Percentiles rank a stretch among this genome's conserved stretches.
These are phyloP conservation scores for Strix uralensis DNA, from an alignment of 2,113 vertebrate genomes.

Conservation along the genomic window DNA sequence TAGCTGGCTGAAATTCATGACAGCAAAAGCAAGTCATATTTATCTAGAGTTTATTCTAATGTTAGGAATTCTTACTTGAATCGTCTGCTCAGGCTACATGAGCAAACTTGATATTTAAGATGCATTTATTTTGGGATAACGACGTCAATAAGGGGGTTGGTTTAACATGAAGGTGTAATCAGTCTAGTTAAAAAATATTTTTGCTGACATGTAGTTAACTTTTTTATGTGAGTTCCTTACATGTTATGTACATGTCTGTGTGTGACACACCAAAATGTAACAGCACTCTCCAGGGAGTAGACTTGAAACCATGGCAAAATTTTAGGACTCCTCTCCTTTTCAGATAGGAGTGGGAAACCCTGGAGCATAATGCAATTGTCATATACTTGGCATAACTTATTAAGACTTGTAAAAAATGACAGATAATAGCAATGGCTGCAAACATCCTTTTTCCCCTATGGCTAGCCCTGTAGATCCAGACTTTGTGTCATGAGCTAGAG, in stretches of 20 bases:
- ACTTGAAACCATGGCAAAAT: background rate
- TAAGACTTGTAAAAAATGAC: background rate
- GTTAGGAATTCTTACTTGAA: background rate
- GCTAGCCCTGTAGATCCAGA: accelerated
- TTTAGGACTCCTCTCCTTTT: background rate
- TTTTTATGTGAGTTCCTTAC: accelerated
- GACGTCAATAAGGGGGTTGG: background rate
- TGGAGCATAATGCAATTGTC: background rate
- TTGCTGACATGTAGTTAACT: background rate
- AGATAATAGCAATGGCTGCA: background rate
- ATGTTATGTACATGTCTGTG: background rate
- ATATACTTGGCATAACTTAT: background rate
- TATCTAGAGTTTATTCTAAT: background rate
- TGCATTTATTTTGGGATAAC: background rate
- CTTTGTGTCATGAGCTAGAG: background rate
- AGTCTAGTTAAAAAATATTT: background rate
- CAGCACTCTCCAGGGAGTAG: background rate
- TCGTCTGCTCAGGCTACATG: background rate
- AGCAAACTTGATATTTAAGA: background rate
- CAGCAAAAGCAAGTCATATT: background rate
- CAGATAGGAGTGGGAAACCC: background rate
- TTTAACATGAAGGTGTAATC: background rate
- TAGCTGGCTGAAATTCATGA: background rate
- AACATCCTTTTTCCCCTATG: background rate
- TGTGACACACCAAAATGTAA: background rate